Evolutionary conservation across 2,888 invertebrate genomes (phyloP).

Genomic region (Brachyptera risi): DNA sequence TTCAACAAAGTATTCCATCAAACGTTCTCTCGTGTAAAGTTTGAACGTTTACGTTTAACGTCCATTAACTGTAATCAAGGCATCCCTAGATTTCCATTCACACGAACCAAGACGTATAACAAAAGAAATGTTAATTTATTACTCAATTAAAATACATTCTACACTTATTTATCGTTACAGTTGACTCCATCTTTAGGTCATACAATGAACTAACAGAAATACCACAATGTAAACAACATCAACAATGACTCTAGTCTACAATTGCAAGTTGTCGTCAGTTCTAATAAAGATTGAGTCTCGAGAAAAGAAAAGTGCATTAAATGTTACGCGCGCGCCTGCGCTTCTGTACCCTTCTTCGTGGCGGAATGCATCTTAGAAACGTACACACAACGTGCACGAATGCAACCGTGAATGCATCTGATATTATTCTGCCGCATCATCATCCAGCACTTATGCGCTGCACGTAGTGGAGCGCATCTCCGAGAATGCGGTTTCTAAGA

Average conservation of each 20-base stretch:
- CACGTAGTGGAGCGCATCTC: background rate
- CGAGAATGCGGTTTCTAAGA: slow-evolving; percentile 5
- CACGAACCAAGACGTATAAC: no score
- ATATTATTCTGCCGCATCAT: background rate
- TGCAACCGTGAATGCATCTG: background rate
- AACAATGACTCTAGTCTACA: background rate
- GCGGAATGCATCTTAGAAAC: background rate
- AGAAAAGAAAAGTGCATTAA: slow-evolving; percentile 9
- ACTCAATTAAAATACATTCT: no score
- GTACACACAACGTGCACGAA: background rate
- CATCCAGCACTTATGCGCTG: background rate
- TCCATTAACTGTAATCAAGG: no score
- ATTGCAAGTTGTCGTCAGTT: slow-evolving; percentile 7
- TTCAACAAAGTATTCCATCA: no score
- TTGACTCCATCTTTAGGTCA: no score
- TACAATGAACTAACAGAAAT: no score
- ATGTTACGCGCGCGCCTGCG: background rate
- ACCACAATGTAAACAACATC: no score
- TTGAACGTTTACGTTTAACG: no score
- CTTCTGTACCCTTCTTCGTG: background rate
- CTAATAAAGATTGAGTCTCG: background rate
- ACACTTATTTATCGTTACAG: no score
- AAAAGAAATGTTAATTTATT: no score
- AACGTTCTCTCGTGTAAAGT: no score
- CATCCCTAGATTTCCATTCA: no score